Evolutionary conservation across 2,113 vertebrate species (phyloP), one percentile per base, ranked within the genome.

Genomic region (Chlorodrepanis virens): DNA sequence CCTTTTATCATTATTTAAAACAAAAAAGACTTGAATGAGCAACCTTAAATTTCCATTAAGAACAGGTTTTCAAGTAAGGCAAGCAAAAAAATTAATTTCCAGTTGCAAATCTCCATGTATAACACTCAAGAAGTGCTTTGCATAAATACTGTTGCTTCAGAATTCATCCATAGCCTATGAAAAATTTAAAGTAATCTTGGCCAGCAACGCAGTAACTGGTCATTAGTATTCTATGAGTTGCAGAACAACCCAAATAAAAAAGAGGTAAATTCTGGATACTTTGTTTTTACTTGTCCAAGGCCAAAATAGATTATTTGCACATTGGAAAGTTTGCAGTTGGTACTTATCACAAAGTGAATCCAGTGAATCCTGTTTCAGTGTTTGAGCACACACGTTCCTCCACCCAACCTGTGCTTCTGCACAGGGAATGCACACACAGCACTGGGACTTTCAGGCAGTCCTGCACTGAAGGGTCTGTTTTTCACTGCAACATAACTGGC

Each of bases 141-240:
- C 35, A 35, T 42, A 86, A 39, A 61, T 78, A n/a, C 19, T 31
- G 27, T 60, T 75, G 33, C 44, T 90, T 70, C 47, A 81, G 35
- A 71, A 78, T 90, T 90, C 50, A 77, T 77, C 42, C 50, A 54
- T 12, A 86, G 15, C 15, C 27, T 56, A 81, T 71, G 60, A 94
- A 93, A 91, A 78, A 42, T 50, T 89, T 63, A 84, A 91, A 92
- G 57, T 68, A 81, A 64, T 81, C 47, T 86, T 75, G 39, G 33
- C 17, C 49, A 92, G 29, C 19, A 78, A 68, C 7, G 6, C 52
- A 81, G 14, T 63, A 70, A 65, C 47, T 56, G 29, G 33, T 75
- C 31, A 84, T 92, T 89, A 78, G 49, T 56, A 87, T 94, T 92
- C 80, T 31, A 17, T 24, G 56, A 68, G 29, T 7, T 59, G 35